Evolutionary conservation across 2,888 invertebrate species (phyloP).

Genomic region (Slavum lentiscoides): DNA sequence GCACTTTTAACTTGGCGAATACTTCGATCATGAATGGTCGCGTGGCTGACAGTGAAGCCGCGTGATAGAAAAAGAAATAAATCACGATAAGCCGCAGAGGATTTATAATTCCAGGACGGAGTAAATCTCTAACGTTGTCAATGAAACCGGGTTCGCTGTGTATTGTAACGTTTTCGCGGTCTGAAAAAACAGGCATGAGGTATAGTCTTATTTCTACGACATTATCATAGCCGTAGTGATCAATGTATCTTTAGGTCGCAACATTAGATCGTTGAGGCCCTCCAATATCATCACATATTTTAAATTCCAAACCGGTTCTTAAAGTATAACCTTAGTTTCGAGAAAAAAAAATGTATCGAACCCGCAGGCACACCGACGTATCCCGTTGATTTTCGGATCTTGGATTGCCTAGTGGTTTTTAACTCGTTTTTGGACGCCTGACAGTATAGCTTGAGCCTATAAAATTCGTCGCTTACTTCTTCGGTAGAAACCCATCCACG

Average conservation of each 20-base stretch:
- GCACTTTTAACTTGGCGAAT: conserved; percentile 60
- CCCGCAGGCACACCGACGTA: conserved; percentile 15
- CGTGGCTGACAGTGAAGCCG: conserved; percentile 63
- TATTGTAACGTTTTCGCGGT: not conserved
- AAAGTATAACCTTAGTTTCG: not conserved
- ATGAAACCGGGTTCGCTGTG: not conserved
- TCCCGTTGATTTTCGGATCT: conserved; percentile 8
- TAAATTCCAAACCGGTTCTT: not conserved
- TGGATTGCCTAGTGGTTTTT: not conserved
- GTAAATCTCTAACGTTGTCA: conserved; percentile 59
- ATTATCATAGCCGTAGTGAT: too few relatives aligned
- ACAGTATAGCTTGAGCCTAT: conserved; percentile 62
- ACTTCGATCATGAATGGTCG: conserved; percentile 66
- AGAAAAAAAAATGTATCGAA: not conserved
- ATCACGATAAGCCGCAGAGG: conserved; percentile 64
- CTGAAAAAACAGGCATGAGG: not conserved
- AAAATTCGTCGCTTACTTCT: conserved; percentile 64
- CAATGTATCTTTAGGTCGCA: too few relatives aligned
- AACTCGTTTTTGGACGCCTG: conserved; percentile 57
- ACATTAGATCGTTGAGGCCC: too few relatives aligned
- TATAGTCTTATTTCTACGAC: not conserved
- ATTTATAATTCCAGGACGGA: conserved; percentile 64
- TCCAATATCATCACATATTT: too few relatives aligned
- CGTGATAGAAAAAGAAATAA: conserved; percentile 64
- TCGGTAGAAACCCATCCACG: conserved; percentile 65